Percentiles rank a stretch among this genome's conserved stretches.
Conservation (phyloP, 2,113 vertebrate species). For the Aptenodytes patagonicus region DNA sequence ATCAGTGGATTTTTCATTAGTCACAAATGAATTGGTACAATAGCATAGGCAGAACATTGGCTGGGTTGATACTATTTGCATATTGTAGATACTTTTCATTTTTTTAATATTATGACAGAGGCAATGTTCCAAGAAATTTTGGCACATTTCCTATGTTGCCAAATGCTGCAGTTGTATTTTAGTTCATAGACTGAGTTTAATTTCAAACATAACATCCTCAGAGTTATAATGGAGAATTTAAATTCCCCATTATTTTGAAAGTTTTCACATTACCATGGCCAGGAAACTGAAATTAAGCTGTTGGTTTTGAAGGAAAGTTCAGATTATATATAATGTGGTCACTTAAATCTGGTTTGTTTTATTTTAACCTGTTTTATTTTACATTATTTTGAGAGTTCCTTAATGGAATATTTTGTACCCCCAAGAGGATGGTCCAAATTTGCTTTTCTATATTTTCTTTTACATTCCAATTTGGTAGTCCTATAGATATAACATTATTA, state of each 20-base stretch:
- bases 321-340: neutral
- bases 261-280: neutral
- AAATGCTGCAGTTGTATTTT: conserved; percentile 46
- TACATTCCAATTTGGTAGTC: neutral
- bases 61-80: conserved; percentile 5
- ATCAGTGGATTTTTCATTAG: conserved; percentile 48
- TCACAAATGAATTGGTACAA: conserved; percentile 42
- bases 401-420: neutral
- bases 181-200: conserved; percentile 1
- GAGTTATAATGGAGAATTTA: neutral
- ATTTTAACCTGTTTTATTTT: neutral
- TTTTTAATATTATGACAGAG: conserved; percentile 39
- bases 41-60: conserved; percentile 37
- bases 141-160: conserved; percentile 3
- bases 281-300: neutral
- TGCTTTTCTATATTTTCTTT: neutral
- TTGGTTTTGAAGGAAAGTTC: neutral
- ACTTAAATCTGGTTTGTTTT: neutral
- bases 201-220: neutral
- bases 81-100: conserved; percentile 28
- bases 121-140: conserved; percentile 30
- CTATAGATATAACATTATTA: neutral
- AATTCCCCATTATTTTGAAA: neutral
- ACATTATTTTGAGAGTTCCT: neutral
- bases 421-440: neutral